phyloP scores from a whole-genome alignment of 2,888 invertebrate genomes.

The Agrilus cyanescens region DNA sequence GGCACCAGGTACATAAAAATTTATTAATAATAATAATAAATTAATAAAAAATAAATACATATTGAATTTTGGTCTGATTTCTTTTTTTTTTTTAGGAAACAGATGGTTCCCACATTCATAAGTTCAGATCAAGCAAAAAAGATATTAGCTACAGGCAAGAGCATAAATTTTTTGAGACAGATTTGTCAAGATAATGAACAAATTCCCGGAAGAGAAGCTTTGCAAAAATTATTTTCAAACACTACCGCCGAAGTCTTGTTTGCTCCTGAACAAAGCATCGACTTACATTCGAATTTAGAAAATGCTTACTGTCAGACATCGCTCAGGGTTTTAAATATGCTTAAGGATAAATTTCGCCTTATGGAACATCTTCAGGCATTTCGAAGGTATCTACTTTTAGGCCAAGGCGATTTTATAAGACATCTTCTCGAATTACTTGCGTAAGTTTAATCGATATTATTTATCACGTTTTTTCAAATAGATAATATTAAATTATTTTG shows the following conservation, averaged over 20 bases:
- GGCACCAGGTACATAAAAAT: background rate
- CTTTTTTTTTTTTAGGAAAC: conserved; percentile 40
- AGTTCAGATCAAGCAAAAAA: conserved; percentile 72
- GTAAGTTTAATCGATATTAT: conserved; percentile 41
- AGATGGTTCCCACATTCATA: conserved; percentile 89
- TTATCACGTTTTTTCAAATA: background rate
- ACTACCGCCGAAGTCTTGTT: conserved; percentile 50
- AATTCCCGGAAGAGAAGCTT: conserved; percentile 46
- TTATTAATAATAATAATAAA: too few relatives aligned
- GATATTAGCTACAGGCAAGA: conserved; percentile 89
- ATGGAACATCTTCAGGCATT: conserved; percentile 86
- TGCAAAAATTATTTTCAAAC: conserved; percentile 43
- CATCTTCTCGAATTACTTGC: conserved; percentile 85
- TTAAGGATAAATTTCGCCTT: conserved; percentile 78
- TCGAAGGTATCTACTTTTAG: conserved; percentile 79
- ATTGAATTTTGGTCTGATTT: too few relatives aligned
- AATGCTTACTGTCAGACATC: conserved; percentile 80
- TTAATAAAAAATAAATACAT: too few relatives aligned
- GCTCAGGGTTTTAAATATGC: conserved; percentile 70
- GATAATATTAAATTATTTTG: background rate
- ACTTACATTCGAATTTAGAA: conserved; percentile 71
- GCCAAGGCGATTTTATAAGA: conserved; percentile 93
- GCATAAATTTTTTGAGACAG: conserved; percentile 87
- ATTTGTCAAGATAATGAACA: conserved; percentile 76
- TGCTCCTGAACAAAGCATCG: conserved; percentile 56